Evolutionary conservation across 2,797 vertebrate species (phyloP).

Genomic region (Rhinophrynus dorsalis): DNA sequence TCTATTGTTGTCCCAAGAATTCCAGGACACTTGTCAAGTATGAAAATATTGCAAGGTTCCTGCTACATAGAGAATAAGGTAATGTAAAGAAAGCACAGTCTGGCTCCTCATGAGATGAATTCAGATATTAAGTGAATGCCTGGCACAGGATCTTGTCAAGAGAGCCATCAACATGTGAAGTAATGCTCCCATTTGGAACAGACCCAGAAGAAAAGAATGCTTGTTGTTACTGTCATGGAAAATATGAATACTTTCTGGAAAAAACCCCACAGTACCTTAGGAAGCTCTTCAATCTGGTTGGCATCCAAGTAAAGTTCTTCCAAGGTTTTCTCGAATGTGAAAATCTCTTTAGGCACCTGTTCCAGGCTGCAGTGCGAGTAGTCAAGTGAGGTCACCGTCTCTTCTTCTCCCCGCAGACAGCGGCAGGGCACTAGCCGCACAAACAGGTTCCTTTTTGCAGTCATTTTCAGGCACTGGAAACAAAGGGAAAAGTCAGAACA

Average conservation of each 20-base stretch:
- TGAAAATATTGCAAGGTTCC: conserved; percentile 6
- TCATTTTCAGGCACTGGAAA: conserved; percentile 92
- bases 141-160: conserved; percentile 20
- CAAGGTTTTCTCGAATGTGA: conserved; percentile 95
- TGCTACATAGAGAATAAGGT: background rate
- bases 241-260: conserved; percentile 29
- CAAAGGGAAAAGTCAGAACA: background rate
- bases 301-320: conserved; percentile 98
- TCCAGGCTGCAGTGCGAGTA: conserved; percentile 99
- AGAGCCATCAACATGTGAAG: conserved; percentile 26
- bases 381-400: conserved; percentile 92
- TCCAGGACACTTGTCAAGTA: too few relatives aligned
- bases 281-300: conserved; percentile 99
- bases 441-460: conserved; percentile 91
- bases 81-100: conserved; percentile 25
- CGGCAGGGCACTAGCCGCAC: conserved; percentile 97
- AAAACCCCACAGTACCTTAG: conserved; percentile 85
- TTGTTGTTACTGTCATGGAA: conserved; percentile 42
- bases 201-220: conserved; percentile 25
- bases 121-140: conserved; percentile 29
- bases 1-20: too few relatives aligned
- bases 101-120: conserved; percentile 7
- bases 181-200: conserved; percentile 31
- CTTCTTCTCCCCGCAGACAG: conserved; percentile 95
- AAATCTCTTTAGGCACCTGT: conserved; percentile 98